Conservation (phyloP, 1,140 invertebrate species). For the Brachionus rubens region DNA sequence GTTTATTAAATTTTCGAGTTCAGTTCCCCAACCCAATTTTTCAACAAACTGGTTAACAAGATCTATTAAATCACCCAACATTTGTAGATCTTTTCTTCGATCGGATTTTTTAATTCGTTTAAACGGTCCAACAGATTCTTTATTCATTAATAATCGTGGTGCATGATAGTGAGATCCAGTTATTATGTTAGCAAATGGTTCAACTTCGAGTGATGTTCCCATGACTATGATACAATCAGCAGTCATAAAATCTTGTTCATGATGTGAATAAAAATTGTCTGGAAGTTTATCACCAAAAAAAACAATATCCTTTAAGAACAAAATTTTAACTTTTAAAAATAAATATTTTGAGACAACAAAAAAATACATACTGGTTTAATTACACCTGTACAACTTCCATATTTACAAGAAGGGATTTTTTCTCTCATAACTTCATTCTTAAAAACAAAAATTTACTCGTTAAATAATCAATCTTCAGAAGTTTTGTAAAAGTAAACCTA, state of each 20-base stretch:
- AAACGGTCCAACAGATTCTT: conserved; percentile 34
- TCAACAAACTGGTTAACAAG: not conserved
- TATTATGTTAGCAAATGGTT: conserved; percentile 34
- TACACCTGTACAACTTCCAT: conserved; percentile 15
- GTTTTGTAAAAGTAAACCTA: too few relatives aligned
- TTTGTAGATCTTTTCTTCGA: conserved; percentile 6
- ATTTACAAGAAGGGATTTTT: conserved; percentile 10
- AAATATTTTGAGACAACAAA: too few relatives aligned
- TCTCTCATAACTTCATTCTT: conserved; percentile 21
- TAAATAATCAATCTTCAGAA: too few relatives aligned
- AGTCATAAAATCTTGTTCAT: conserved; percentile 74
- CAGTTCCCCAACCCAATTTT: conserved; percentile 10
- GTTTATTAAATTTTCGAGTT: conserved; percentile 4
- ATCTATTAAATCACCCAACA: conserved; percentile 13
- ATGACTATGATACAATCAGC: conserved; percentile 85
- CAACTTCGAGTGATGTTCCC: conserved; percentile 70
- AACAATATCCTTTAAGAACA: conserved; percentile 85
- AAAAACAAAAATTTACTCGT: not conserved
- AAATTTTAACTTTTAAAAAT: too few relatives aligned
- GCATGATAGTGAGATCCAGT: not conserved
- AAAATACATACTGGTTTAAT: conserved; percentile 29
- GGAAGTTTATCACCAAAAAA: conserved; percentile 89
- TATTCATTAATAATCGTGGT: conserved; percentile 24
- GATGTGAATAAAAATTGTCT: conserved; percentile 76
- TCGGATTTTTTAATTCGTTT: not conserved